Evolutionary conservation across 2,888 invertebrate genomes (phyloP).

Genomic region (Athrips mouffetella): DNA sequence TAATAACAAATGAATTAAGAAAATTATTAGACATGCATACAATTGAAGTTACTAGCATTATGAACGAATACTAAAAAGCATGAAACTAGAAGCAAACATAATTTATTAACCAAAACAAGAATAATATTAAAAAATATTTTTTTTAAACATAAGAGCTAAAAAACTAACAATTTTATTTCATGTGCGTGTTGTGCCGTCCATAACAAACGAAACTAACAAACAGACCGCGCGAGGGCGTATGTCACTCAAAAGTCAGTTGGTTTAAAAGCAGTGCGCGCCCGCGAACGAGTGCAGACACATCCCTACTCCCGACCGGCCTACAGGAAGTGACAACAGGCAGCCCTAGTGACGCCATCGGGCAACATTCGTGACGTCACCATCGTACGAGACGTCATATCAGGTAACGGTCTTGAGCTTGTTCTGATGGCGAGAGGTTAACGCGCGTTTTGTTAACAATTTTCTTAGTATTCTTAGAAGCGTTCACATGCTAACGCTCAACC

Average conservation of each 20-base stretch:
- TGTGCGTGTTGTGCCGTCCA: conserved; percentile 36
- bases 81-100: too few relatives aligned
- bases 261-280: conserved; percentile 63
- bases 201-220: conserved; percentile 61
- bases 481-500: too few relatives aligned
- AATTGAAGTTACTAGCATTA: too few relatives aligned
- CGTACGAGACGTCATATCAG: background rate
- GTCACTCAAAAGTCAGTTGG: conserved; percentile 63
- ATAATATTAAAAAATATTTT: background rate
- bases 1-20: too few relatives aligned
- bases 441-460: too few relatives aligned
- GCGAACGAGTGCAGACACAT: conserved; percentile 53
- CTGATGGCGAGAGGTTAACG: too few relatives aligned
- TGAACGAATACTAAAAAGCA: too few relatives aligned
- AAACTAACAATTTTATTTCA: conserved; percentile 41
- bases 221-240: conserved; percentile 44
- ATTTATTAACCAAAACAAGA: too few relatives aligned
- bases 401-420: too few relatives aligned
- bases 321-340: conserved; percentile 21
- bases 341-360: background rate
- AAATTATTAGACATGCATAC: too few relatives aligned
- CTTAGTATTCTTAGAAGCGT: too few relatives aligned
- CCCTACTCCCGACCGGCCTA: conserved; percentile 55
- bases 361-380: background rate
- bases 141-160: conserved; percentile 1